Base-by-base conservation (phyloP, 2,888 invertebrate species). In the Ophioninae sp. region DNA sequence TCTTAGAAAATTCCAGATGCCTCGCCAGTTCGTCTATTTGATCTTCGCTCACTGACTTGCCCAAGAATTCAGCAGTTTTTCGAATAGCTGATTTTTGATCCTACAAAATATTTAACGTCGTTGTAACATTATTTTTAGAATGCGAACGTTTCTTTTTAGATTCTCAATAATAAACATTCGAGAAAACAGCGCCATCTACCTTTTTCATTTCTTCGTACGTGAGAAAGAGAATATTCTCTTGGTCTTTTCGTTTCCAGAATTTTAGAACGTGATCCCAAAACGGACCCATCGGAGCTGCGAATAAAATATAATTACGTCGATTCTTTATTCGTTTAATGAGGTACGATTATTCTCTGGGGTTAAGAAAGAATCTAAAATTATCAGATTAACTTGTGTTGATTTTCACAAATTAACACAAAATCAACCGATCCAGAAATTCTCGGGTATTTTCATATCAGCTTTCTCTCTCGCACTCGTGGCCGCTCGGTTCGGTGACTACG, bases 1-100 rank as follows among this genome's bases (percentile, higher is more conserved):
- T 98, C 87, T 95, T 96, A 73, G 95, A 94, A 91, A 98, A 98
- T 68, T 96, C 95, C 23, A 97, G 94, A 89, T 97, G 96, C 2
- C 96, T 95, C 82, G 95, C 95, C 0, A 98, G 94, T n/a, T 93
- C 88, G 5, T 94, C 93, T 1, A 97, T 93, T 88, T 97, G 95
- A 6, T 95, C 94, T 0, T 96, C 95, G 0, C 94, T 94, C 20
- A 97, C 92, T 10, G 93, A 91, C 90, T 96, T 96, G 7, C 95
- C 95, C 21, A 98, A 93, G 91, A 97, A 97, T 3, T 93, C 89
- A 0, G 97, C 96, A 30, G 98, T 96, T 89, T 95, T 94, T 41
- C 94, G 93, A 8, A 98, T 94, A 0, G 95, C 95, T 0, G 94
- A 94, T 0, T 94, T 93, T 23, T 97, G 94, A 91, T 98, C 96